A percentile compares a stretch with the other conserved stretches of the same genome.
phyloP scores from a whole-genome alignment of 2,797 vertebrate genomes.

The Microcaecilia unicolor region DNA sequence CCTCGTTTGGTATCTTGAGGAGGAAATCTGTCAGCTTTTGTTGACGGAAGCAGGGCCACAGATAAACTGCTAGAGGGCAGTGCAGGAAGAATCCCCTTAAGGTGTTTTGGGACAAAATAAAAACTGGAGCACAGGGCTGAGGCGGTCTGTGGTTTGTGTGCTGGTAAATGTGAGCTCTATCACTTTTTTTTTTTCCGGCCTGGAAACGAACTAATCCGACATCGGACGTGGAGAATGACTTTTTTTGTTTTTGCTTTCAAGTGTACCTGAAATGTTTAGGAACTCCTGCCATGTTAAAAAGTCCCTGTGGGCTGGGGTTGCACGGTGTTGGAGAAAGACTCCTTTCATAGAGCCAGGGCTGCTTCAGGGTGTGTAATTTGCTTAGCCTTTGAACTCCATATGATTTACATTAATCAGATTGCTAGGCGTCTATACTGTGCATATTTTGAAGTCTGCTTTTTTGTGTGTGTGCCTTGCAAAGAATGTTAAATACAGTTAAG shows the following conservation, averaged over 20 bases:
- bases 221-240: conserved; percentile 85
- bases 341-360: conserved; percentile 76
- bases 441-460: conserved; percentile 53
- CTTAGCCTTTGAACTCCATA: conserved; percentile 69
- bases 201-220: conserved; percentile 69
- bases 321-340: conserved; percentile 69
- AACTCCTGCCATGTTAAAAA: conserved; percentile 66
- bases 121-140: too few relatives aligned
- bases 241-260: conserved; percentile 82
- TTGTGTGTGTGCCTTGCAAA: too few relatives aligned
- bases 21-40: too few relatives aligned
- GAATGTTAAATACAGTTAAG: too few relatives aligned
- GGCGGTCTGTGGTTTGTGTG: conserved; percentile 34
- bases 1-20: not conserved
- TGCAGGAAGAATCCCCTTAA: conserved; percentile 1
- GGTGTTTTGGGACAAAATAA: not conserved
- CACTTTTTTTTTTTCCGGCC: conserved; percentile 61
- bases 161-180: conserved; percentile 60
- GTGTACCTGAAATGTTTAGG: conserved; percentile 78
- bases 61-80: not conserved
- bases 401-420: conserved; percentile 67
- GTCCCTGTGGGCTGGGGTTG: conserved; percentile 66
- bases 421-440: conserved; percentile 49
- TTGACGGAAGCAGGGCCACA: too few relatives aligned
- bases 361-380: conserved; percentile 76